Evolutionary conservation across 2,113 vertebrate species (phyloP), one percentile per base, ranked within the genome.

Genomic region (Clinocottus analis): DNA sequence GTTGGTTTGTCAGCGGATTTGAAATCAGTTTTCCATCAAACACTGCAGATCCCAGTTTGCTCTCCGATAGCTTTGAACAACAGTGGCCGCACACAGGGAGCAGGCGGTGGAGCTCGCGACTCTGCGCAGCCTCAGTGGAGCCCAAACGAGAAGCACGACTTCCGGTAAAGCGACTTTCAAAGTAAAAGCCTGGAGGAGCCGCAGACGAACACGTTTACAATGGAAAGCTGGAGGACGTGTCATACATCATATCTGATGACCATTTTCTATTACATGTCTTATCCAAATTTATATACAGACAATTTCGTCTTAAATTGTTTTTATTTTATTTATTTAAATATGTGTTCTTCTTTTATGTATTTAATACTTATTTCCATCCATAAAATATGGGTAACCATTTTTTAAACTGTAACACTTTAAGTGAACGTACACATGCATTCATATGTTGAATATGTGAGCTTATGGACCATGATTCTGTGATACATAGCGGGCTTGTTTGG

Each of bases 61-160:
- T 70, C 12, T 39, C 63, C 7, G 31, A 27, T 60, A 7, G 45
- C 33, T 41, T 59, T 3, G 21, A 82, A 74, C 60, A 82, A 80
- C 79, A 86, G 66, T 68, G 7, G 10, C 39, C 35, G 11, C 70
- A 72, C 73, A 66, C 70, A 65, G 68, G 13, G 29, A 21, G 25
- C 82, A 91, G 84, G 58, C 86, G 79, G 35, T 29, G 77, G 25
- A 77, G 70, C 73, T 69, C n/a, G 47, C 70, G 51, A 60, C 76
- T 73, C 63, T 82, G 83, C 82, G 86, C 88, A 89, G 84, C 25
- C 84, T 5, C 87, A 74, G 84, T 89, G 37, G 77, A 88, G 77
- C 9, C 9, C 0, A 43, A 3, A 13, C 1, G 21, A 63, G 11
- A 0, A 55, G 9, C 0, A 1, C 11, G 0, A 70, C 43, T 83